These are phyloP conservation scores for Synergus umbraculus DNA, from an alignment of 2,888 invertebrate species.

Conservation along the genomic window DNA sequence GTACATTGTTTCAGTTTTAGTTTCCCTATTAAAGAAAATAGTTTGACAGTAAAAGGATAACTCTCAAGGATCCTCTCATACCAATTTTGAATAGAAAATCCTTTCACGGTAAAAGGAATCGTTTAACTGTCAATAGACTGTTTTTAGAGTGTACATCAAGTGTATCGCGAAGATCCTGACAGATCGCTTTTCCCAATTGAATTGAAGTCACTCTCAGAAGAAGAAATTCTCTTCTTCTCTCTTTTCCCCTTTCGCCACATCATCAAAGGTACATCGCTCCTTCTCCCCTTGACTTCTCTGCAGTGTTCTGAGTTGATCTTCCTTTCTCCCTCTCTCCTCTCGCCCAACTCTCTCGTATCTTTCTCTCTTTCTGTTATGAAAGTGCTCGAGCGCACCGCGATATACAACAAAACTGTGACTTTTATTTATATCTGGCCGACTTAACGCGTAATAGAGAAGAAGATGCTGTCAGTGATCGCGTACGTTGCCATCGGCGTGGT, in stretches of 20 bases:
- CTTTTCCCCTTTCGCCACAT: slow-evolving; percentile 42
- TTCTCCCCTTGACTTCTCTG: not conserved
- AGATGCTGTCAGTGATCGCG: slow-evolving; percentile 54
- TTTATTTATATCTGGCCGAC: slow-evolving; percentile 71
- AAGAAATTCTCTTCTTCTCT: slow-evolving; percentile 5
- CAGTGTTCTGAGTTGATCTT: slow-evolving; percentile 9
- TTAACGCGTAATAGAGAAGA: slow-evolving; percentile 59
- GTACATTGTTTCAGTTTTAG: too few relatives aligned
- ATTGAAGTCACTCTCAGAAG: slow-evolving; percentile 12
- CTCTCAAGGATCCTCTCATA: too few relatives aligned
- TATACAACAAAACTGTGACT: slow-evolving; percentile 67
- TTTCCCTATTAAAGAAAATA: too few relatives aligned
- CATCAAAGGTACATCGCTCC: slow-evolving; percentile 12
- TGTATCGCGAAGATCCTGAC: not conserved
- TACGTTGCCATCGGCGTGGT: slow-evolving; percentile 54
- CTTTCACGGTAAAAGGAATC: too few relatives aligned
- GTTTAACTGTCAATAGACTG: too few relatives aligned
- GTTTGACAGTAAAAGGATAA: too few relatives aligned
- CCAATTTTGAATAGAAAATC: too few relatives aligned
- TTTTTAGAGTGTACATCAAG: too few relatives aligned
- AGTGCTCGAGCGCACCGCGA: slow-evolving; percentile 68
- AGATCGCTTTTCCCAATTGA: slow-evolving; percentile 25
- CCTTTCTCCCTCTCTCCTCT: slow-evolving; percentile 48
- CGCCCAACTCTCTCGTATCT: slow-evolving; percentile 49
- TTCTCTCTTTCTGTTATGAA: slow-evolving; percentile 67